These are phyloP conservation scores for Pammene fasciana DNA, from an alignment of 2,888 invertebrate genomes.

Conservation along the genomic window DNA sequence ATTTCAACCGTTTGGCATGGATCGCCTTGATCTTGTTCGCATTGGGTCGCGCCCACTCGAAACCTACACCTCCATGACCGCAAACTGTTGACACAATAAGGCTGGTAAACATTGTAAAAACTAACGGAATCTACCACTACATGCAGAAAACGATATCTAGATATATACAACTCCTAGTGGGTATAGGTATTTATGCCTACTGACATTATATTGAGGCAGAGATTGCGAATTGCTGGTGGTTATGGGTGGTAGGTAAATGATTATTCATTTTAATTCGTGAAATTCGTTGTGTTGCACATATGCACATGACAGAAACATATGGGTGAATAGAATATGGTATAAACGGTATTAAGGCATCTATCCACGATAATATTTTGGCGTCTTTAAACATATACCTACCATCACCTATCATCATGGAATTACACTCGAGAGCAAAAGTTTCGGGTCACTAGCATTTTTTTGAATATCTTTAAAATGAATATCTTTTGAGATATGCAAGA, in stretches of 20 bases:
- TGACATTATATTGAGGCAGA: background rate
- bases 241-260: background rate
- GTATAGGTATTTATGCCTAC: background rate
- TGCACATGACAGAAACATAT: too few relatives aligned
- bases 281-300: background rate
- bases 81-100: conserved; percentile 36
- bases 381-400: too few relatives aligned
- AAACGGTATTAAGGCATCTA: too few relatives aligned
- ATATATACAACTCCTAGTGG: background rate
- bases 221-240: too few relatives aligned
- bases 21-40: conserved; percentile 41
- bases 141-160: conserved; percentile 25
- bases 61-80: conserved; percentile 29
- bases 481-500: too few relatives aligned
- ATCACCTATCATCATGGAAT: too few relatives aligned
- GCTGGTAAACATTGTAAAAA: conserved; percentile 39
- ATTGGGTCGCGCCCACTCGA: conserved; percentile 36
- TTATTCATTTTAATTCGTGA: background rate
- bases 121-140: conserved; percentile 26
- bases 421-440: too few relatives aligned
- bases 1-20: conserved; percentile 11
- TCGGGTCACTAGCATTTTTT: too few relatives aligned
- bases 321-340: too few relatives aligned
- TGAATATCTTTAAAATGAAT: too few relatives aligned
- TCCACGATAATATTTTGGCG: too few relatives aligned